These are phyloP conservation scores for Ciona savignyi DNA, from an alignment of 23 tunicate genomes.

Conservation along the genomic window DNA sequence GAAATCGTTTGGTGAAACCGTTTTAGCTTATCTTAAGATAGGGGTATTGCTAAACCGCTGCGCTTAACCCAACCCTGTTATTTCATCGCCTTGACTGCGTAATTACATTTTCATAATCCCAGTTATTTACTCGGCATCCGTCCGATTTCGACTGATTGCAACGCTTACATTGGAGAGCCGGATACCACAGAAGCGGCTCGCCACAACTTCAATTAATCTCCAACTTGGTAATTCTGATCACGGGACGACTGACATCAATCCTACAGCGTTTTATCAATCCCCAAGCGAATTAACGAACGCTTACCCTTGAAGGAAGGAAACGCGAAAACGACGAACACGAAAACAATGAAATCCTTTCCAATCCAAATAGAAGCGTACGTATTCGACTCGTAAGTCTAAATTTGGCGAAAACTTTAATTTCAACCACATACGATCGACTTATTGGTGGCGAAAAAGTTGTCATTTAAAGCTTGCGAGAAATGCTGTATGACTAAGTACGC, in stretches of 20 bases:
- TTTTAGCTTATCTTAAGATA: too few species aligned
- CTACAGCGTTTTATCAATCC: background rate
- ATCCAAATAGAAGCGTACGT: background rate
- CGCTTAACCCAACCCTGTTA: too few species aligned
- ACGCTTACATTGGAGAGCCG: background rate
- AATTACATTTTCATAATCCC: background rate
- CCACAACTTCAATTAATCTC: background rate
- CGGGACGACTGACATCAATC: background rate
- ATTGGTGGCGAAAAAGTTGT: too few species aligned
- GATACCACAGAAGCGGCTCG: background rate
- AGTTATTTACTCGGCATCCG: background rate
- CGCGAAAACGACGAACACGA: background rate
- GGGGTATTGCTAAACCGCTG: too few species aligned
- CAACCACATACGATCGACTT: too few species aligned
- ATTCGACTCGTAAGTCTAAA: background rate
- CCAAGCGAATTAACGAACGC: too few species aligned
- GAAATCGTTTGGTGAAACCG: too few species aligned
- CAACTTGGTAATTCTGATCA: background rate
- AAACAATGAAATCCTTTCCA: background rate
- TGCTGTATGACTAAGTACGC: background rate
- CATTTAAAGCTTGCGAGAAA: too few species aligned
- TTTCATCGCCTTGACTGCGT: background rate
- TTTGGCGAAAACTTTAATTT: background rate
- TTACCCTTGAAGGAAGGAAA: slow-evolving; percentile 1
- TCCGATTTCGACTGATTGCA: background rate